Base-by-base conservation (phyloP, 1,140 invertebrate species). In the Drosophila ambigua region DNA sequence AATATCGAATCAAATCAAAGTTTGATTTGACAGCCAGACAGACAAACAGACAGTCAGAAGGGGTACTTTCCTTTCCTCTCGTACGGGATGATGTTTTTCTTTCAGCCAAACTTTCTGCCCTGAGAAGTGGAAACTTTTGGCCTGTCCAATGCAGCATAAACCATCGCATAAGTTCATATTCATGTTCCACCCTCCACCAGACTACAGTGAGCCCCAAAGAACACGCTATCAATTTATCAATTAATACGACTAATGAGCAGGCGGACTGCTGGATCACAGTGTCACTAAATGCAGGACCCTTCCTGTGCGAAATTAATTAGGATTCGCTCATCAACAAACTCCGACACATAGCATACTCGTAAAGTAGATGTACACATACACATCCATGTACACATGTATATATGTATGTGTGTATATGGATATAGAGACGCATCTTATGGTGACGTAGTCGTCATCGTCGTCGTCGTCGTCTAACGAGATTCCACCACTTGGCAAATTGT, bases 11-110 rank as follows among this genome's bases (percentile, higher is more conserved):
- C 77, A 87, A 88, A 88, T 87, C 82, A 87, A 87, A 87, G 74
- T 87, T 87, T 67, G 79, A 87, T 87, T 88, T 88, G 82, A 87
- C 82, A 87, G 82, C 74, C 83, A 87, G 82, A 87, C 77, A 85
- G 68, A 69, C 66, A 69, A 44, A 49, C 5, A 23, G 26, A 52
- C 28, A 8, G 55, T 13, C 39, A 48, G 24, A 67, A 67, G 55
- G 46, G 67, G 67, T 51, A 23, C 26, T 41, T 41, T 39, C 8
- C 24, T 23, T 16, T 28, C 15, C 26, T 35, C 24, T 39, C 4
- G 0, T 23, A 13, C 64, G 20, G 66, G 60, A 77, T 68, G 59
- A 69, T 81, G 77, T 81, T 80, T 78, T 85, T 73, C 65, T 77
- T 73, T 77, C 26, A 13, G 55, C 9, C 35, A 39, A 39, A 39